Evolutionary conservation across 2,113 vertebrate species (phyloP).

Genomic region (Oncorhynchus tshawytscha): DNA sequence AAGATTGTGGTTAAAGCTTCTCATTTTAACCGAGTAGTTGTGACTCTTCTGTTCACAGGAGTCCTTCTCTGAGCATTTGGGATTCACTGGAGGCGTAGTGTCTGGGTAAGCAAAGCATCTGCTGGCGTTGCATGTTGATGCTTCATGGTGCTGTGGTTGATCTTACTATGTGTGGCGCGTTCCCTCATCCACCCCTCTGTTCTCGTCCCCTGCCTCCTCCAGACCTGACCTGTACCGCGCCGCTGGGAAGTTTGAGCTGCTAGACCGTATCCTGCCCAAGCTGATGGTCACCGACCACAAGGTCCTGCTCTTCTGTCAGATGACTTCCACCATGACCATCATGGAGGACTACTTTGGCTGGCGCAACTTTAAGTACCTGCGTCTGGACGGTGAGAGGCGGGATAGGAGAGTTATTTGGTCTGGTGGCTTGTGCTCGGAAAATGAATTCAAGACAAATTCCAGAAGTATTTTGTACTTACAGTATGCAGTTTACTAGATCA

Average conservation of each 20-base stretch:
- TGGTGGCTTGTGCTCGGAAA: no score
- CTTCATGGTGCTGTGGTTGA: background rate
- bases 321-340: constrained; percentile 99
- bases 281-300: constrained; percentile 92
- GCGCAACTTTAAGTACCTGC: constrained; percentile 94
- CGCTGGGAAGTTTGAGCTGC: constrained; percentile 95
- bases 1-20: background rate
- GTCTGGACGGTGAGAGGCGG: constrained; percentile 86
- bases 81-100: constrained; percentile 89
- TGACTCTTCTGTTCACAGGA: constrained; percentile 70
- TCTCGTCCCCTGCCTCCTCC: background rate
- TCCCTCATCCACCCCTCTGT: background rate
- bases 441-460: no score
- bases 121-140: background rate
- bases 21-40: background rate
- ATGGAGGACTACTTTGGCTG: constrained; percentile 98
- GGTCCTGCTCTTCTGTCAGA: constrained; percentile 98
- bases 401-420: no score
- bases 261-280: constrained; percentile 94
- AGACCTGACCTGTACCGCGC: constrained; percentile 91
- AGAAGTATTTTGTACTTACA: no score
- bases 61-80: constrained; percentile 94
- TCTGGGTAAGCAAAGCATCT: constrained; percentile 77
- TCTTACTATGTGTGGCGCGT: background rate
- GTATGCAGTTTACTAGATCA: no score